Conservation (phyloP, 2,888 invertebrate genomes). For the Euplexia lucipara region DNA sequence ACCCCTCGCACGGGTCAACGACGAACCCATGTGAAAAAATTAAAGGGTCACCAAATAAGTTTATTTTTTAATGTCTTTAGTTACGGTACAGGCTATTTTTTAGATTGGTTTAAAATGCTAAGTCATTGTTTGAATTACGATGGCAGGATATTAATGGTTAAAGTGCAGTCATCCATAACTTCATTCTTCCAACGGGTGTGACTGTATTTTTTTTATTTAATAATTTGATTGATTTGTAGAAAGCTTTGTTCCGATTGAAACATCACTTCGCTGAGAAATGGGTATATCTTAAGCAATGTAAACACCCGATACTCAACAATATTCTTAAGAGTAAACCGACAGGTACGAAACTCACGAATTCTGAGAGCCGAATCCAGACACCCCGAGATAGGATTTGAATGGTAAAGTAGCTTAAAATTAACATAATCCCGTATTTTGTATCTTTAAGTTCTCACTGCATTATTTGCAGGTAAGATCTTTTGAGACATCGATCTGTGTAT, state of each 20-base stretch:
- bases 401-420: constrained; percentile 85
- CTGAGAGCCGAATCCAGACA: constrained; percentile 72
- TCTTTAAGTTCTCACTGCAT: constrained; percentile 85
- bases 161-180: constrained; percentile 7
- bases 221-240: not conserved
- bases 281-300: constrained; percentile 56
- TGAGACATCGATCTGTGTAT: constrained; percentile 67
- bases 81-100: constrained; percentile 38
- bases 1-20: constrained; percentile 65
- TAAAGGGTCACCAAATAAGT: constrained; percentile 54
- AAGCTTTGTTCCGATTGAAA: constrained; percentile 1
- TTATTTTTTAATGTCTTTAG: constrained; percentile 54
- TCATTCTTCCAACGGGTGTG: not conserved
- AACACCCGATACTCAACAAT: constrained; percentile 56
- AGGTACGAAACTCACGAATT: constrained; percentile 66
- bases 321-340: constrained; percentile 60
- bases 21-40: constrained; percentile 53
- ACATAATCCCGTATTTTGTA: constrained; percentile 87
- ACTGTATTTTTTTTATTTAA: not conserved
- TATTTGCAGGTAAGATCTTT: constrained; percentile 80
- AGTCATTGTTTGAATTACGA: constrained; percentile 37
- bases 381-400: constrained; percentile 85
- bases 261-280: constrained; percentile 19
- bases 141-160: constrained; percentile 3
- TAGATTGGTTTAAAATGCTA: constrained; percentile 30